These are phyloP conservation scores for Apoda limacodes DNA, from an alignment of 2,888 invertebrate species.

Conservation along the genomic window DNA sequence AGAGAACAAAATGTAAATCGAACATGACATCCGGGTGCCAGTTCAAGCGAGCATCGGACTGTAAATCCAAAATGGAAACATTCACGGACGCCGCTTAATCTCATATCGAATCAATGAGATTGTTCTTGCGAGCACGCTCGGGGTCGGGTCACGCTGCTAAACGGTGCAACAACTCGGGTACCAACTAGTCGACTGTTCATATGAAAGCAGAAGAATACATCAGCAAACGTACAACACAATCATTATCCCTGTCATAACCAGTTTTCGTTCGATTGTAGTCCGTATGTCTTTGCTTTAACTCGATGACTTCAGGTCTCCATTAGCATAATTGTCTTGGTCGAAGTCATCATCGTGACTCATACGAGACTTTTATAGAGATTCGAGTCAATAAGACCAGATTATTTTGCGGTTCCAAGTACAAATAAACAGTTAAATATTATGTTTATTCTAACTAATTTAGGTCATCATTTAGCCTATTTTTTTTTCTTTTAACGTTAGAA, in stretches of 20 bases:
- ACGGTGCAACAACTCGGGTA: constrained; percentile 46
- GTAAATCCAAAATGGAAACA: constrained; percentile 55
- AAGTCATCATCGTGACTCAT: constrained; percentile 33
- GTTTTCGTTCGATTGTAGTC: no score
- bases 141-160: constrained; percentile 54
- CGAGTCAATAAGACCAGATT: constrained; percentile 43
- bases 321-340: constrained; percentile 19
- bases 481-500: no score
- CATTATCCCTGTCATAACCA: constrained; percentile 25
- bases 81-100: constrained; percentile 54
- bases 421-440: no score
- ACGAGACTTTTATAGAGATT: constrained; percentile 23
- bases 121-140: constrained; percentile 40
- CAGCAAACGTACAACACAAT: constrained; percentile 18
- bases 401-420: no score
- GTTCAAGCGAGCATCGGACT: constrained; percentile 49
- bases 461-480: no score
- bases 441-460: no score
- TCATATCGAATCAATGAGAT: constrained; percentile 54
- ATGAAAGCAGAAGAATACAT: constrained; percentile 26
- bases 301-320: constrained; percentile 27
- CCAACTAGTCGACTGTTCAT: constrained; percentile 22
- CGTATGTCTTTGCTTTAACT: constrained; percentile 22
- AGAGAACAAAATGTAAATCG: constrained; percentile 49
- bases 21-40: constrained; percentile 63